Base-by-base conservation (phyloP, 1,140 invertebrate genomes). In the Vanessa tameamea region DNA sequence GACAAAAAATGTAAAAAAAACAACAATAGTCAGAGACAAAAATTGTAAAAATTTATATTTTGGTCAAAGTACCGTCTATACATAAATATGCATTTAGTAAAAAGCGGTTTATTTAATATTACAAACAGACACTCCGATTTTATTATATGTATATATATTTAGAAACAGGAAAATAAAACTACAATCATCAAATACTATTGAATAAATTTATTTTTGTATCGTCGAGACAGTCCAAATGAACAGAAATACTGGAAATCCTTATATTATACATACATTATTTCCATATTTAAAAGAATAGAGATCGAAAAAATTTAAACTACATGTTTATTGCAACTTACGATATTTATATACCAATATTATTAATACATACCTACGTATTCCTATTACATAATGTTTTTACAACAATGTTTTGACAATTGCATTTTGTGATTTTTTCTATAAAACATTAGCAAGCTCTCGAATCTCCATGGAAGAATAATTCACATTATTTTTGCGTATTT, bases 151-250 rank as follows among this genome's bases (percentile, higher is more conserved):
- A 20, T 20, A 20, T 20, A 20, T 1, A 4, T 31, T 31, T 31
- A 1, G 3, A 31, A 31, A 31, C 2, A 15, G 13, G 13, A 20
- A 55, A 59, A 59, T 61, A 61, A 61, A 61, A 61, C 26, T 61
- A 7, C 57, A 61, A 23, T 61, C 16, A 23, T 9, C 5, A 43
- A 61, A n/a, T 61, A 61, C 57, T 61, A 37, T 61, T 61, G 57
- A 61, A 61, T 31, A 61, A 61, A 37, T 61, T 61, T 37, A 37
- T 61, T 61, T 16, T 61, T 37, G 31, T 15, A 61, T 61, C 23
- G 31, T 61, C 57, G 57, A 61, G 57, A 61, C 57, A 61, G 23
- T 61, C 57, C 57, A 61, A 61, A 61, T 31, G 31, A 37, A 14
- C 57, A 51, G 23, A 15, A 59, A 59, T 26, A 59, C 23, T 59